These are phyloP conservation scores for Metellina segmentata DNA, from an alignment of 2,888 invertebrate genomes.

Conservation along the genomic window DNA sequence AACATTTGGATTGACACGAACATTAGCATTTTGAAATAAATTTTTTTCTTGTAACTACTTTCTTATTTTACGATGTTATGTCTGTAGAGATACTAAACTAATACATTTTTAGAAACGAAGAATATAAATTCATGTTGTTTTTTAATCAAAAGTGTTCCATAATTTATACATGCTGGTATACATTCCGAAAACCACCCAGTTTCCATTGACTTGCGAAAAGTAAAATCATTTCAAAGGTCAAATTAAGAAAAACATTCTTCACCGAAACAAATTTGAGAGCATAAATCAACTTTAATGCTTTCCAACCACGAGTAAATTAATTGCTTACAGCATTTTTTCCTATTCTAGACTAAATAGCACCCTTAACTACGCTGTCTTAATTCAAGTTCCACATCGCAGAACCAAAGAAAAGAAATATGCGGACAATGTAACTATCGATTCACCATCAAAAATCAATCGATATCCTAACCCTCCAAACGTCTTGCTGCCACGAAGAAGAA, in stretches of 20 bases:
- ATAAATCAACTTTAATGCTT: background rate
- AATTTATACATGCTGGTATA: too few species aligned
- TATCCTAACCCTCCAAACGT: background rate
- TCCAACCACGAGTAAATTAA: background rate
- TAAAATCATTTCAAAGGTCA: too few species aligned
- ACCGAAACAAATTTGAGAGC: background rate
- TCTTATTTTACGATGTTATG: too few species aligned
- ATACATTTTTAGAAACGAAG: too few species aligned
- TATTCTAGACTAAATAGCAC: background rate
- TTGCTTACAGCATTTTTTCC: background rate
- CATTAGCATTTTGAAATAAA: too few species aligned
- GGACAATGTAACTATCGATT: constrained; percentile 1
- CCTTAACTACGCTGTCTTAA: background rate
- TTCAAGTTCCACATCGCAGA: background rate
- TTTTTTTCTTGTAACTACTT: too few species aligned
- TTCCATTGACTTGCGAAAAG: too few species aligned
- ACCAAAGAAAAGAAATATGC: background rate
- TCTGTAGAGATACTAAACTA: too few species aligned
- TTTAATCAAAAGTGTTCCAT: too few species aligned
- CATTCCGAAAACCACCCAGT: too few species aligned
- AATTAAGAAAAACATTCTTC: background rate
- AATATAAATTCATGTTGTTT: too few species aligned
- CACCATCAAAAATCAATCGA: background rate
- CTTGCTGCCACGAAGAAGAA: background rate
- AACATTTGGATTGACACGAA: too few species aligned